Evolutionary conservation across 1,140 invertebrate species (phyloP).

Genomic region (Venturia canescens): DNA sequence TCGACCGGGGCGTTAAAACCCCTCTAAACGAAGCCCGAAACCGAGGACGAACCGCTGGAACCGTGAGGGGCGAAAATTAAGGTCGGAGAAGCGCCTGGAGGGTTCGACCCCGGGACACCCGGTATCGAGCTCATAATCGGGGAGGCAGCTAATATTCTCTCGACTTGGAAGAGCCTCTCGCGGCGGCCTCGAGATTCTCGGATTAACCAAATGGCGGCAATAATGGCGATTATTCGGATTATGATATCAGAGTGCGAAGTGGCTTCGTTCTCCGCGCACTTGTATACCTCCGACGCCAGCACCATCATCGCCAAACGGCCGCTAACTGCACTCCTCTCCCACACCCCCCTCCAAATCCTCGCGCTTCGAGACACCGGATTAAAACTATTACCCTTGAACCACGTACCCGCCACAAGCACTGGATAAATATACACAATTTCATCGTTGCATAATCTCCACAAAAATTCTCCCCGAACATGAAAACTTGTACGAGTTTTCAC

Average conservation of each 20-base stretch:
- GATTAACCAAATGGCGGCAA: constrained; percentile 77
- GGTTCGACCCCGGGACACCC: no score
- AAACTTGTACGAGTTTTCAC: no score
- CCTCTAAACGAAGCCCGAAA: no score
- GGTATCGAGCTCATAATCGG: constrained; percentile 13
- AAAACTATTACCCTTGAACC: constrained; percentile 76
- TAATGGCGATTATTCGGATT: constrained; percentile 78
- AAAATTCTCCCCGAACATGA: no score
- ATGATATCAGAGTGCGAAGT: constrained; percentile 77
- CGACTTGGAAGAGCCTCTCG: constrained; percentile 37
- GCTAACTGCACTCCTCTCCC: constrained; percentile 69
- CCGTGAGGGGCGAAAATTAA: no score
- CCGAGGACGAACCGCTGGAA: no score
- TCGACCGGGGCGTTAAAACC: no score
- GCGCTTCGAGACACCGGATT: constrained; percentile 77
- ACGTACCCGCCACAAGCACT: constrained; percentile 58
- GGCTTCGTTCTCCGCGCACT: constrained; percentile 67
- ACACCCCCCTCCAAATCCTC: constrained; percentile 72
- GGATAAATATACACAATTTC: not conserved
- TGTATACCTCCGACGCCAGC: constrained; percentile 39
- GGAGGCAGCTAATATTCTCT: constrained; percentile 30
- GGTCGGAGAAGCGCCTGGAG: no score
- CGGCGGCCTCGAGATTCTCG: constrained; percentile 55
- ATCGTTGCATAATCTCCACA: no score
- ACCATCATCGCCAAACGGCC: constrained; percentile 58